Base-by-base conservation (phyloP, 2,113 vertebrate species). In the Odontesthes bonariensis region DNA sequence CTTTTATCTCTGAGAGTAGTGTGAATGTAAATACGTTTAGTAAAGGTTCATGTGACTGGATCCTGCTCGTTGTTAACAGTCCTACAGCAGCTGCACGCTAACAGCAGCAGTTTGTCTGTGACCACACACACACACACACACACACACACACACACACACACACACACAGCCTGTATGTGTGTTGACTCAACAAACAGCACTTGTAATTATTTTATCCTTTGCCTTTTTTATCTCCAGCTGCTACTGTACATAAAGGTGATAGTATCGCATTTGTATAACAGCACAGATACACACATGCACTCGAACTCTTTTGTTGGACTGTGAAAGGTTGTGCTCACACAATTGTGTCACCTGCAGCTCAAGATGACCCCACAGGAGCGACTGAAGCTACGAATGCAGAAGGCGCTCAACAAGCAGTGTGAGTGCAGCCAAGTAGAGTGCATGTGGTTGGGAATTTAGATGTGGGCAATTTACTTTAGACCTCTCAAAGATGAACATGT, bases 341-440 rank as follows among this genome's bases (percentile, higher is more conserved):
- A 27, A 2, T 12, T 79, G 71, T 93, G 85, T 94, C 77, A 78
- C 51, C 91, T 93, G 23, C 94, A 98, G 97, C 92, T 95, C 87
- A 98, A 97, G 92, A 93, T 98, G 93, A 98, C 96, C 0, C 97
- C 97, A 0, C 97, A 97, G 90, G 97, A 98, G 82, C 95, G 95
- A 70, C 92, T 98, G 75, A 98, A 97, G 88, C 89, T 97, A 11
- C 92, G 94, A 31, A 98, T 98, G 97, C 96, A 98, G 90, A 97
- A 96, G 88, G 97, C 97, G 0, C 94, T 98, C 72, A 98, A 97
- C 94, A 95, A 94, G 85, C 97, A 98, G 79, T 97, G 97, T 98
- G 86, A 87, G 96, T 93, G 6, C 12, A 58, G 0, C 40, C 0
- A 1, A 57, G n/a, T 19, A 14, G 23, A 4, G 7, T 7, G 10